Conservation (phyloP, 2,888 invertebrate species). For the Spisula solida region DNA sequence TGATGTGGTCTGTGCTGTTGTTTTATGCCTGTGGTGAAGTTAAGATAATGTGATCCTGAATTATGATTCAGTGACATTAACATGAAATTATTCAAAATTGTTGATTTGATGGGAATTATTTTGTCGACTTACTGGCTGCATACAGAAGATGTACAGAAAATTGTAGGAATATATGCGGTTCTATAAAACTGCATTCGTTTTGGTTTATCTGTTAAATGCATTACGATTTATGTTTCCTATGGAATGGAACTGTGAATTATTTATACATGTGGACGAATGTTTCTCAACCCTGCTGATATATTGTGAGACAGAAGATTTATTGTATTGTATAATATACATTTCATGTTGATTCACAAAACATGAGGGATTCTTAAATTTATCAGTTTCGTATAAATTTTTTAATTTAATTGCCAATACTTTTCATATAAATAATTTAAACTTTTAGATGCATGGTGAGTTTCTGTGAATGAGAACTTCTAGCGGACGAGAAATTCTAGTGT, state of each 20-base stretch:
- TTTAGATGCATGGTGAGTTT: too few species aligned
- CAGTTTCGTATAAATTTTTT: too few species aligned
- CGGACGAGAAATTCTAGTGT: not conserved
- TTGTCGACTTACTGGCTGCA: not conserved
- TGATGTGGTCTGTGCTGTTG: not conserved
- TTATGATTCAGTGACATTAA: not conserved
- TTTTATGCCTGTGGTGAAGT: not conserved
- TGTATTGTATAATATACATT: too few species aligned
- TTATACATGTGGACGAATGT: not conserved
- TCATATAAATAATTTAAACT: too few species aligned
- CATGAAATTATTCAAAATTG: not conserved
- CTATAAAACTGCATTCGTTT: not conserved
- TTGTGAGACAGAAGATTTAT: not conserved
- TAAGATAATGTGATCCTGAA: too few species aligned
- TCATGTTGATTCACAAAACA: too few species aligned
- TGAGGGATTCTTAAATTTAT: too few species aligned
- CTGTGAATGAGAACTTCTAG: too few species aligned
- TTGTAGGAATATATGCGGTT: not conserved
- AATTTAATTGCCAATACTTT: too few species aligned
- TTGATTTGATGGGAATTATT: constrained; percentile 2
- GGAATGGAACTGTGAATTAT: not conserved
- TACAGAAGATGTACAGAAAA: too few species aligned
- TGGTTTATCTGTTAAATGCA: constrained; percentile 1
- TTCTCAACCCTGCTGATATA: not conserved
- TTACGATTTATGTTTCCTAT: not conserved